Percentiles rank a stretch among this genome's conserved stretches.
phyloP scores from a whole-genome alignment of 2,113 vertebrate species.

The Calonectris borealis region DNA sequence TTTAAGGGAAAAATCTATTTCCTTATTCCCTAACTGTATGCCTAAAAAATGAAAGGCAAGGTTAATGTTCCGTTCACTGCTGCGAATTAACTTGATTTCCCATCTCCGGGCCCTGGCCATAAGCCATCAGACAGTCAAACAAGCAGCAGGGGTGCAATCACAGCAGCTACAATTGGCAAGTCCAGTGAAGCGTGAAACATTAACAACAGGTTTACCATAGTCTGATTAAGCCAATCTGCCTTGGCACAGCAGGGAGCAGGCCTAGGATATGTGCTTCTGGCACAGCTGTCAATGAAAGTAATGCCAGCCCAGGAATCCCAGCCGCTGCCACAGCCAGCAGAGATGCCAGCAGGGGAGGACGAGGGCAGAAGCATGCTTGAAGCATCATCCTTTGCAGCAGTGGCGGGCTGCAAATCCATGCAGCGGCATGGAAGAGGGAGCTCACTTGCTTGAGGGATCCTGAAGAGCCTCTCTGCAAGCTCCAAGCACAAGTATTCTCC shows the following conservation, averaged over 20 bases:
- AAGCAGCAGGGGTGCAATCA: neutral
- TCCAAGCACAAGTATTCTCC: neutral
- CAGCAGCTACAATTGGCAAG: neutral
- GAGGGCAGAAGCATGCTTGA: neutral
- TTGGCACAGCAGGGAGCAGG: neutral
- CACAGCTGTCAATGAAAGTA: neutral
- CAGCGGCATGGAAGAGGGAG: neutral
- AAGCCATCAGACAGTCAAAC: neutral
- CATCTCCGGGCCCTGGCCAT: neutral
- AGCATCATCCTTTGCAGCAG: neutral
- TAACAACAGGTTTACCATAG: neutral
- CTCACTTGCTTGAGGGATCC: neutral
- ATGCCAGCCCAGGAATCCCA: neutral
- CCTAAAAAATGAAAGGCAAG: neutral
- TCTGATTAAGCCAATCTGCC: neutral
- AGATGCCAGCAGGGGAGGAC: neutral
- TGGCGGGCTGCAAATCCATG: neutral
- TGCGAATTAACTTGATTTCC: neutral
- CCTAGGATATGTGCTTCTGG: neutral
- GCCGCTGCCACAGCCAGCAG: neutral
- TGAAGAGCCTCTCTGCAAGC: neutral
- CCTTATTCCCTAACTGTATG: neutral
- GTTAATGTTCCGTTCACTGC: neutral
- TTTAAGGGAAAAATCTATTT: neutral
- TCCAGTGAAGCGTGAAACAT: neutral